Conservation (phyloP, 2,113 vertebrate genomes). For the Protobothrops mucrosquamatus region DNA sequence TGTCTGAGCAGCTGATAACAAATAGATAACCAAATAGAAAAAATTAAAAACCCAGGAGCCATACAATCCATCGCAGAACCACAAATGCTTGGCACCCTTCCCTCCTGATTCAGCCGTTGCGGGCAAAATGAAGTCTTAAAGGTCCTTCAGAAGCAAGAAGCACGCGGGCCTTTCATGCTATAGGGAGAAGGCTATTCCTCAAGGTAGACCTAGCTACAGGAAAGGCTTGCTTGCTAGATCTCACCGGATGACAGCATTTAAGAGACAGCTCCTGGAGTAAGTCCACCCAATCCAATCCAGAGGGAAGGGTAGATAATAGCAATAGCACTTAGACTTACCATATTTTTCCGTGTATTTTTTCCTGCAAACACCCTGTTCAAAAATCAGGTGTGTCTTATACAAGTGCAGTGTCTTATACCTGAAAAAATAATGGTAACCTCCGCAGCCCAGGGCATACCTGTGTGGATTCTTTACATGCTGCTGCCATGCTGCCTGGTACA, state of each 20-base stretch:
- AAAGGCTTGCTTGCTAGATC: background rate
- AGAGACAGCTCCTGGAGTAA: background rate
- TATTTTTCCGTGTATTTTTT: too few relatives aligned
- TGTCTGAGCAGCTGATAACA: too few relatives aligned
- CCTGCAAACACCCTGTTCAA: too few relatives aligned
- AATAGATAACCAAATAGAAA: background rate
- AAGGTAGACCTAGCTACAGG: background rate
- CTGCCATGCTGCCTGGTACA: too few relatives aligned
- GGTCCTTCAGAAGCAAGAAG: too few relatives aligned
- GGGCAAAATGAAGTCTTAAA: background rate
- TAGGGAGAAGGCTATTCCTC: background rate
- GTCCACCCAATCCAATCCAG: background rate
- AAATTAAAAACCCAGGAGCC: background rate
- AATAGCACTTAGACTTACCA: too few relatives aligned
- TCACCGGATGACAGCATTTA: background rate
- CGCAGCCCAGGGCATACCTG: too few relatives aligned
- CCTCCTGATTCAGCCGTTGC: background rate
- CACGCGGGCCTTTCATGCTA: background rate
- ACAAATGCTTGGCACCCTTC: background rate
- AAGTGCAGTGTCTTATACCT: too few relatives aligned
- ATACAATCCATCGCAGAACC: background rate
- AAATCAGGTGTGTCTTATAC: too few relatives aligned
- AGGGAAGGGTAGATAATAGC: background rate
- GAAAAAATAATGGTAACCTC: too few relatives aligned
- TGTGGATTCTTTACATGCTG: too few relatives aligned